These are phyloP conservation scores for Urosaurus nigricauda DNA, from an alignment of 2,797 vertebrate genomes.

Conservation along the genomic window DNA sequence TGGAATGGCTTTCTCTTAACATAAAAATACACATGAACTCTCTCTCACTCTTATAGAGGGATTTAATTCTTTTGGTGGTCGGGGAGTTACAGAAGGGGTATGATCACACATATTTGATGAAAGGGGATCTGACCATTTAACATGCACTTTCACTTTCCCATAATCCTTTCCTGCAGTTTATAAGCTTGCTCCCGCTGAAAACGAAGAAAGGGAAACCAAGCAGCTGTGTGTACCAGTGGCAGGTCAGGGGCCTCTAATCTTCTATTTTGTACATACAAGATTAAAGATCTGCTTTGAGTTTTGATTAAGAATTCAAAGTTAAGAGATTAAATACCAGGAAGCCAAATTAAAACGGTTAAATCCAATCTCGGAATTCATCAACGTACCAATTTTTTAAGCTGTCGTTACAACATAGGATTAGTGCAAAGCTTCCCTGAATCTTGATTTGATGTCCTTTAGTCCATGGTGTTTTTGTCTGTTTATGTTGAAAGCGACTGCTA, in stretches of 20 bases:
- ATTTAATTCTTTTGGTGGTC: not conserved
- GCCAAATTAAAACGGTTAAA: slow-evolving; percentile 94
- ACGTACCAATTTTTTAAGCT: slow-evolving; percentile 87
- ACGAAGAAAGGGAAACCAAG: slow-evolving; percentile 70
- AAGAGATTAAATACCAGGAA: slow-evolving; percentile 91
- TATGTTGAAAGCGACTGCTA: slow-evolving; percentile 63
- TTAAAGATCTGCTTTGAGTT: slow-evolving; percentile 91
- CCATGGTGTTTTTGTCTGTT: slow-evolving; percentile 56
- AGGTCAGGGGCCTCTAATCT: slow-evolving; percentile 87
- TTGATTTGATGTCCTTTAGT: slow-evolving; percentile 74
- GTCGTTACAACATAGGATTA: slow-evolving; percentile 90
- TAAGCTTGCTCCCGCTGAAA: slow-evolving; percentile 16
- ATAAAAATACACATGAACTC: fast-evolving
- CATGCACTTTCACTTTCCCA: not conserved
- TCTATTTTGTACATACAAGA: slow-evolving; percentile 83
- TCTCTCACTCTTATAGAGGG: not conserved
- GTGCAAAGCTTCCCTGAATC: slow-evolving; percentile 80
- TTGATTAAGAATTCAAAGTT: slow-evolving; percentile 94
- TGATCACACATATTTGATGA: not conserved
- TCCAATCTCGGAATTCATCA: slow-evolving; percentile 95
- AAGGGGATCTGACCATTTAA: slow-evolving; percentile 12
- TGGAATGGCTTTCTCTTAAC: not conserved
- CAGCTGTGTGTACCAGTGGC: slow-evolving; percentile 77
- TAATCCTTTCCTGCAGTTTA: slow-evolving; percentile 11
- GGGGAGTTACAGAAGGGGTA: not conserved